A percentile compares a stretch with the other conserved stretches of the same genome.
These are phyloP conservation scores for Arenaria interpres DNA, from an alignment of 2,113 vertebrate genomes.

Conservation along the genomic window DNA sequence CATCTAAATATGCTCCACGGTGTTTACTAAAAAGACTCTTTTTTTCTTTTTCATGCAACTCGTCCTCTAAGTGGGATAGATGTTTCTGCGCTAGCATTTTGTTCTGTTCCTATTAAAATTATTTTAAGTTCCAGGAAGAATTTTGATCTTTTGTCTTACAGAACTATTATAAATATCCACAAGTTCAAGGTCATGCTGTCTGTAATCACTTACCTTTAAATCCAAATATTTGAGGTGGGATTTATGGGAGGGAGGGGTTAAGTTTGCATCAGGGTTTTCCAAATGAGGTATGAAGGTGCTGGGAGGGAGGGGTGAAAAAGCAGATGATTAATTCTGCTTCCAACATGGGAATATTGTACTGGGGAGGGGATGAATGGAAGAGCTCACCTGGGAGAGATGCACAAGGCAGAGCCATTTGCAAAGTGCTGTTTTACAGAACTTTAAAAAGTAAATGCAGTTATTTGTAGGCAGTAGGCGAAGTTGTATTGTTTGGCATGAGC, in stretches of 20 bases:
- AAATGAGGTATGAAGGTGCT: not conserved
- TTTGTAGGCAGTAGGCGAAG: not conserved
- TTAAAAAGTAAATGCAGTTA: not conserved
- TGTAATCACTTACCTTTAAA: not conserved
- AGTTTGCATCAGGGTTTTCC: not conserved
- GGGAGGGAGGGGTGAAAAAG: not conserved
- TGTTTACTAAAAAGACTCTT: constrained; percentile 30
- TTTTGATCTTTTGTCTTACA: constrained; percentile 46
- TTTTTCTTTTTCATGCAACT: not conserved
- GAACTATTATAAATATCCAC: constrained; percentile 3
- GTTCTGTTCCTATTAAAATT: not conserved
- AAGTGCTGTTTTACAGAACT: not conserved
- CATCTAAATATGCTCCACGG: not conserved
- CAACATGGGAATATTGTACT: not conserved
- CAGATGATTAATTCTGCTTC: not conserved
- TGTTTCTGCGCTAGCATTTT: constrained; percentile 8
- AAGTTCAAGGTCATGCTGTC: not conserved
- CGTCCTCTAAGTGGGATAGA: not conserved
- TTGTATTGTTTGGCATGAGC: not conserved
- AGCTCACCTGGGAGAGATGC: not conserved
- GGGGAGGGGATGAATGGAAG: not conserved
- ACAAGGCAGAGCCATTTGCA: not conserved
- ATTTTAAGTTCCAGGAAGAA: not conserved
- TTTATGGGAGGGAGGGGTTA: not conserved
- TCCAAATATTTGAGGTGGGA: not conserved